phyloP scores from a whole-genome alignment of 2,797 vertebrate genomes.

The Squalus acanthias region DNA sequence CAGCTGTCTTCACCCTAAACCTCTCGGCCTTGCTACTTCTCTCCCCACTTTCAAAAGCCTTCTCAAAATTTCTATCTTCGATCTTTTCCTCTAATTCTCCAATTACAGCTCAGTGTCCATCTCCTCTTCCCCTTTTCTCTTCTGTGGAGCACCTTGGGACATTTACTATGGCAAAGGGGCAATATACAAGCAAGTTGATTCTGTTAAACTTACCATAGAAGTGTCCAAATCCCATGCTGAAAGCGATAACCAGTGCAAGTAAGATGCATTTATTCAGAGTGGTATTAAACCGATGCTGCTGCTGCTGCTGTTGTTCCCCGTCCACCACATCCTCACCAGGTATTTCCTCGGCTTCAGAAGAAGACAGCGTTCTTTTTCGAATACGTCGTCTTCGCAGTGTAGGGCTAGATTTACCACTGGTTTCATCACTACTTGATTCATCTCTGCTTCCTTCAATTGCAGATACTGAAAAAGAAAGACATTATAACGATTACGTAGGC shows the following conservation, averaged over 20 bases:
- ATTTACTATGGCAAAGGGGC: background rate
- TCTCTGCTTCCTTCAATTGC: constrained; percentile 43
- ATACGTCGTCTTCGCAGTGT: constrained; percentile 65
- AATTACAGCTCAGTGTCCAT: background rate
- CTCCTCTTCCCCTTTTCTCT: background rate
- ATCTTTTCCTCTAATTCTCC: background rate
- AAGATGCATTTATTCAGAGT: constrained; percentile 76
- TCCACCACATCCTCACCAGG: constrained; percentile 33
- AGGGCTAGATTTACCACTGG: constrained; percentile 50
- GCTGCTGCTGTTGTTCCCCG: constrained; percentile 43
- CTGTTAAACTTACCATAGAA: constrained; percentile 72
- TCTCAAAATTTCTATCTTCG: background rate
- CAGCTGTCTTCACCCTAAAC: background rate
- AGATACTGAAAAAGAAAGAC: background rate
- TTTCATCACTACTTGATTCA: constrained; percentile 75
- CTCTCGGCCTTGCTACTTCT: background rate
- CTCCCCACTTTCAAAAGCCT: background rate
- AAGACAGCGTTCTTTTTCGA: constrained; percentile 60
- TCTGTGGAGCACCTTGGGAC: background rate
- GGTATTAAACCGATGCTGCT: constrained; percentile 48
- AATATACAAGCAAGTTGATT: background rate
- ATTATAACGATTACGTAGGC: background rate
- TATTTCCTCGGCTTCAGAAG: constrained; percentile 49
- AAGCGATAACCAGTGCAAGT: constrained; percentile 72
- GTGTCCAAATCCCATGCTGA: constrained; percentile 86